Evolutionary conservation across 2,888 invertebrate species (phyloP).

Genomic region (Acanthopleura granulata): DNA sequence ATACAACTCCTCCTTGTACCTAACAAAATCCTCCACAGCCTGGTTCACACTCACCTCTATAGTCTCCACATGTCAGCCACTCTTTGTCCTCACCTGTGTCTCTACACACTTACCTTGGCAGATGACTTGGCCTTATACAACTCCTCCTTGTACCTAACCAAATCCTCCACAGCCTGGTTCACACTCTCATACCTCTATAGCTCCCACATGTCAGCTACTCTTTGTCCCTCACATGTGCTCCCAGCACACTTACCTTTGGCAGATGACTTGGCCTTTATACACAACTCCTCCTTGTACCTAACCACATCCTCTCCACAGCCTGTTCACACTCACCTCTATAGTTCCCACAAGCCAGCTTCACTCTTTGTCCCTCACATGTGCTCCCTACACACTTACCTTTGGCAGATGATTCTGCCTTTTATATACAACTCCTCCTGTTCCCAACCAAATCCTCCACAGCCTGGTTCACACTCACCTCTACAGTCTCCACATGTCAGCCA

Average conservation of each 20-base stretch:
- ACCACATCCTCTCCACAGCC: too few species aligned
- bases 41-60: constrained; percentile 72
- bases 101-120: constrained; percentile 54
- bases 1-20: constrained; percentile 65
- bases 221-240: constrained; percentile 62
- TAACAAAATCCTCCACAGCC: constrained; percentile 72
- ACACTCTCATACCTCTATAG: constrained; percentile 70
- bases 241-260: constrained; percentile 42
- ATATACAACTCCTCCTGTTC: constrained; percentile 65
- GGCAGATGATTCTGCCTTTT: constrained; percentile 58
- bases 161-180: too few species aligned
- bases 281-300: constrained; percentile 40
- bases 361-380: constrained; percentile 64
- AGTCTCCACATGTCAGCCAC: constrained; percentile 66
- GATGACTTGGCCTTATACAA: constrained; percentile 60
- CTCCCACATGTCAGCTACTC: constrained; percentile 68
- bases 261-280: constrained; percentile 57
- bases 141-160: constrained; percentile 27
- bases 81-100: constrained; percentile 66
- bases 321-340: constrained; percentile 67
- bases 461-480: constrained; percentile 72
- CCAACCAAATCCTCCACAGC: constrained; percentile 73
- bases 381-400: constrained; percentile 55
- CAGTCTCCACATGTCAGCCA: constrained; percentile 67
- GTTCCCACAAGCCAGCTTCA: constrained; percentile 67